Evolutionary conservation across 2,888 invertebrate species (phyloP), one percentile per base, ranked within the genome.

Genomic region (Drosophila stalkeri): DNA sequence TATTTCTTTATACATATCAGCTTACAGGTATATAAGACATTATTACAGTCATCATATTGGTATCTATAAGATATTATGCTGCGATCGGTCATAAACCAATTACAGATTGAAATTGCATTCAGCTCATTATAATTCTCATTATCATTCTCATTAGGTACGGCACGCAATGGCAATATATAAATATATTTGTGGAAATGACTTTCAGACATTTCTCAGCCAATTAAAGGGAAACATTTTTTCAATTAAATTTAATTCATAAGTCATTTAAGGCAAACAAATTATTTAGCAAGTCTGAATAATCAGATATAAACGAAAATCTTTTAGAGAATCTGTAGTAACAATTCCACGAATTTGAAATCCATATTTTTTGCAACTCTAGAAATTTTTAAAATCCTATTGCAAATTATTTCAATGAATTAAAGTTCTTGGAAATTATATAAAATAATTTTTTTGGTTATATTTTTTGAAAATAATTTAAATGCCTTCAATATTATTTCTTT

Each of bases 61-160:
- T 49, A 66, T 37, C 51, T 35, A 35, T 52, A 20, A 20, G 52
- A 20, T 37, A 47, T 55, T 66, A 66, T 57, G 51, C 16, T 57
- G 37, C 46, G 68, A 69, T 66, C 49, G 43, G n/a, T n/a, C 20
- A 14, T 7, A 33, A 54, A 2, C 47, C 68, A 68, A 68, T 64
- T 71, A 64, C 14, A 23, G 18, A 16, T 33, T 37, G 31, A 43
- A 56, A 71, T 46, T 47, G 57, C n/a, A 35, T 44, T 44, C 62
- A 62, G 44, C 69, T 64, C 60, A 69, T 74, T 75, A 69, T 69
- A 23, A 37, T 37, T 16, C 44, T 61, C 64, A 68, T 68, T 60
- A 60, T 52, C 23, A 18, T 27, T 27, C 39, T 41, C 55, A 55
- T 55, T 55, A 41, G n/a, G 31, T 20, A 57, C 41, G 16, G 44